Evolutionary conservation across 37 sponge, comb jelly and placozoan genomes (phyloP), one percentile per base, ranked within the genome.

Genomic region (Mnemiopsis leidyi): DNA sequence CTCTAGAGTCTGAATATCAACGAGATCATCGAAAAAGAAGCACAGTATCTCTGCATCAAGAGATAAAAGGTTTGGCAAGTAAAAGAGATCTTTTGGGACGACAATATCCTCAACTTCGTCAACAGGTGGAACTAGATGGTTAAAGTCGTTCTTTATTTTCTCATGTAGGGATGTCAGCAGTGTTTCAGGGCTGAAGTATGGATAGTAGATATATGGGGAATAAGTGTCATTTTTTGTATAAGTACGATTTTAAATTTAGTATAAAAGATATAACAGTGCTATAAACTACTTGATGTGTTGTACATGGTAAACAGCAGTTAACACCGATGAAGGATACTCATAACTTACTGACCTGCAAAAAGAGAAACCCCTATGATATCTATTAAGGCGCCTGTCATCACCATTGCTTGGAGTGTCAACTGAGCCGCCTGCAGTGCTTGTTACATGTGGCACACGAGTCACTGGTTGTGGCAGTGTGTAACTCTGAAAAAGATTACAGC

Each of bases 281-380:
- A n/a, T n/a, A n/a, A n/a, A n/a, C n/a, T n/a, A n/a, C n/a, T n/a
- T n/a, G n/a, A n/a, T n/a, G n/a, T n/a, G n/a, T n/a, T n/a, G n/a
- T n/a, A n/a, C n/a, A n/a, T n/a, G n/a, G n/a, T n/a, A n/a, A n/a
- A n/a, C n/a, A n/a, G n/a, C n/a, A n/a, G n/a, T n/a, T n/a, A n/a
- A n/a, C n/a, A n/a, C n/a, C n/a, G n/a, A n/a, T n/a, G n/a, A n/a
- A n/a, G n/a, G n/a, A n/a, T n/a, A n/a, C n/a, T 61, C 18, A 61
- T 18, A 61, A 61, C 68, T 21, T 61, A 61, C 68, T 61, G 68
- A 61, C 73, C 73, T 79, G 29, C 82, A 79, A 36, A 79, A 79
- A 3, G 82, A 79, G 82, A 79, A 79, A 13, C 82, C 82, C 21
- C 82, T 32, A 36, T 79, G 82, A 33, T 79, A 79, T 79, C 82